A percentile compares a stretch with the other conserved stretches of the same genome.
These are phyloP conservation scores for Clarias laeviceps DNA, from an alignment of 2,797 vertebrate species.

Conservation along the genomic window DNA sequence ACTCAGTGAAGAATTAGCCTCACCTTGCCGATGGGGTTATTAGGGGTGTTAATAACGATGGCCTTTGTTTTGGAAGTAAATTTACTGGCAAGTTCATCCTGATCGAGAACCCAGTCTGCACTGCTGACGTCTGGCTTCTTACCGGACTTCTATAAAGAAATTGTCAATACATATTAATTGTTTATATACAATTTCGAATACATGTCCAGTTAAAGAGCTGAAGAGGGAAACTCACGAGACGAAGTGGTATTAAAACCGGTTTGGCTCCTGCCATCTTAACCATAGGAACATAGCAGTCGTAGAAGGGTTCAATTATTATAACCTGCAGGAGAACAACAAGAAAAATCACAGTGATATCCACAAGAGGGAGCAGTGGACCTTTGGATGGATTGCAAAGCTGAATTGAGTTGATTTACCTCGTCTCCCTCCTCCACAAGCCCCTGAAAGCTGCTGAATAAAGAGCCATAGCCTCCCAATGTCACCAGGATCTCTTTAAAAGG, in stretches of 20 bases:
- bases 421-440: constrained; percentile 89
- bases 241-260: constrained; percentile 86
- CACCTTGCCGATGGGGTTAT: constrained; percentile 94
- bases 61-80: constrained; percentile 94
- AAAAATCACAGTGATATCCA: background rate
- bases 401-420: constrained; percentile 74
- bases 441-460: constrained; percentile 87
- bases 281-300: constrained; percentile 93
- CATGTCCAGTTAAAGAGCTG: background rate
- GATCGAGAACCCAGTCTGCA: constrained; percentile 87
- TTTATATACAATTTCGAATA: background rate
- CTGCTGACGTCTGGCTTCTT: constrained; percentile 73
- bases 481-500: constrained; percentile 89
- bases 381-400: background rate
- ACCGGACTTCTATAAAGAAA: constrained; percentile 73
- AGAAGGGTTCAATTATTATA: constrained; percentile 95
- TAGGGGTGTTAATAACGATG: constrained; percentile 93
- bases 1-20: background rate
- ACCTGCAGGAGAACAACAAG: constrained; percentile 75
- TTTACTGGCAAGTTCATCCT: constrained; percentile 87
- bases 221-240: constrained; percentile 78
- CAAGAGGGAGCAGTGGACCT: constrained; percentile 13
- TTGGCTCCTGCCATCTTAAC: constrained; percentile 90
- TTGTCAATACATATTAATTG: background rate
- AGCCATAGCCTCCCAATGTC: constrained; percentile 91